Conservation (phyloP, 2,888 invertebrate genomes). For the Caenorhabditis angaria region DNA sequence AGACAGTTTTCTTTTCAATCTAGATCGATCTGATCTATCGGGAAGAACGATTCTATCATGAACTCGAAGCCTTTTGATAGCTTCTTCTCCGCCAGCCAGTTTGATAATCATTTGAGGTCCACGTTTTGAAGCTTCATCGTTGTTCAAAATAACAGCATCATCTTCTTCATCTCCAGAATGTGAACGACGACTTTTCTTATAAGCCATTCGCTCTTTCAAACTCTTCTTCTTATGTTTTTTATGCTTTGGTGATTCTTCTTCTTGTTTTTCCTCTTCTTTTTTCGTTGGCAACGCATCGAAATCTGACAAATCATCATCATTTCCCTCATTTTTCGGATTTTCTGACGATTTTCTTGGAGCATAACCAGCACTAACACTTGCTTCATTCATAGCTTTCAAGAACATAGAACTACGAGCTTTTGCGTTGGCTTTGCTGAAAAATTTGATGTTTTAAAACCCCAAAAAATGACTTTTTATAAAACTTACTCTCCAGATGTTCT, state of each 20-base stretch:
- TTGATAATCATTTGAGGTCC: slow-evolving; percentile 41
- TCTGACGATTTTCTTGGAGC: slow-evolving; percentile 2
- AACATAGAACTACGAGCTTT: slow-evolving; percentile 49
- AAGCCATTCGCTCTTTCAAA: background rate
- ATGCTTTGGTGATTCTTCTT: no score
- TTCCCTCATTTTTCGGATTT: background rate
- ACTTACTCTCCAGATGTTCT: slow-evolving; percentile 46
- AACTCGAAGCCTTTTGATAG: slow-evolving; percentile 27
- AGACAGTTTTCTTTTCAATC: slow-evolving; percentile 9
- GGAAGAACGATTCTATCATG: slow-evolving; percentile 35
- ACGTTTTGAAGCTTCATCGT: slow-evolving; percentile 11
- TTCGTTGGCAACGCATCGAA: slow-evolving; percentile 38
- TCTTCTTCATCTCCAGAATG: slow-evolving; percentile 15
- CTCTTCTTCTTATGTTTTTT: slow-evolving; percentile 3
- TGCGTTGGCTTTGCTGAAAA: slow-evolving; percentile 34
- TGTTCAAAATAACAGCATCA: slow-evolving; percentile 24
- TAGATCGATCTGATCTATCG: slow-evolving; percentile 4
- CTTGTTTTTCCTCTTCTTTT: background rate
- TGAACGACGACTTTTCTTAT: background rate
- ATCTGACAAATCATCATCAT: slow-evolving; percentile 38
- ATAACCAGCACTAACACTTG: slow-evolving; percentile 49
- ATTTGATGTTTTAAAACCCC: background rate
- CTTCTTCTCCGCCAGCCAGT: slow-evolving; percentile 37
- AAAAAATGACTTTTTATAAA: background rate
- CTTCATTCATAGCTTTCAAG: slow-evolving; percentile 51